Evolutionary conservation across 1,140 invertebrate genomes (phyloP).

Genomic region (Lordiphosa mommai): DNA sequence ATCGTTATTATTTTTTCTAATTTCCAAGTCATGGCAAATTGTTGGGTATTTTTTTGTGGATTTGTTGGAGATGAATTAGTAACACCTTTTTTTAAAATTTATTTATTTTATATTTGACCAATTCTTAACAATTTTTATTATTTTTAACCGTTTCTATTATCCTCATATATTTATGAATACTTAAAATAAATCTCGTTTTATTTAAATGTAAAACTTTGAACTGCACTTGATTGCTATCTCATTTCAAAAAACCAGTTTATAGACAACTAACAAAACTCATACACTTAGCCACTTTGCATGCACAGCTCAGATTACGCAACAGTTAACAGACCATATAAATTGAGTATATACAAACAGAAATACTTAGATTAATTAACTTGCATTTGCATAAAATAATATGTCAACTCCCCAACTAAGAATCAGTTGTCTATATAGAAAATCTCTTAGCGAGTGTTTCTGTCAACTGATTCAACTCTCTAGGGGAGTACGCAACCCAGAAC

Average conservation of each 20-base stretch:
- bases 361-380: slow-evolving; percentile 14
- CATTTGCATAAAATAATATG: slow-evolving; percentile 27
- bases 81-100: too few species aligned
- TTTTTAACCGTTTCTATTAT: too few species aligned
- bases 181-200: too few species aligned
- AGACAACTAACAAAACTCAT: slow-evolving; percentile 6
- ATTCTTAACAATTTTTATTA: too few species aligned
- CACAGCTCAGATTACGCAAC: slow-evolving; percentile 37
- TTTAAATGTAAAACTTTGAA: background rate
- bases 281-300: slow-evolving; percentile 40
- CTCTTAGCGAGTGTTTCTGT: background rate
- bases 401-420: slow-evolving; percentile 77
- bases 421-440: slow-evolving; percentile 13
- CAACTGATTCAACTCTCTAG: slow-evolving; percentile 75
- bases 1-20: too few species aligned
- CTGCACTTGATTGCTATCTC: background rate
- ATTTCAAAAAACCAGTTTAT: slow-evolving; percentile 21
- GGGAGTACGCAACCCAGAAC: slow-evolving; percentile 52
- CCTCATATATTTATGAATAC: too few species aligned
- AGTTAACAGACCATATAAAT: slow-evolving; percentile 26
- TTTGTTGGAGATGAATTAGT: too few species aligned
- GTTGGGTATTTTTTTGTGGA: too few species aligned
- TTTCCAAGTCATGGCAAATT: too few species aligned
- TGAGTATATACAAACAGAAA: background rate
- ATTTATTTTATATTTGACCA: too few species aligned